phyloP scores from a whole-genome alignment of 1,140 invertebrate genomes.

The Drosophila sulfurigaster region DNA sequence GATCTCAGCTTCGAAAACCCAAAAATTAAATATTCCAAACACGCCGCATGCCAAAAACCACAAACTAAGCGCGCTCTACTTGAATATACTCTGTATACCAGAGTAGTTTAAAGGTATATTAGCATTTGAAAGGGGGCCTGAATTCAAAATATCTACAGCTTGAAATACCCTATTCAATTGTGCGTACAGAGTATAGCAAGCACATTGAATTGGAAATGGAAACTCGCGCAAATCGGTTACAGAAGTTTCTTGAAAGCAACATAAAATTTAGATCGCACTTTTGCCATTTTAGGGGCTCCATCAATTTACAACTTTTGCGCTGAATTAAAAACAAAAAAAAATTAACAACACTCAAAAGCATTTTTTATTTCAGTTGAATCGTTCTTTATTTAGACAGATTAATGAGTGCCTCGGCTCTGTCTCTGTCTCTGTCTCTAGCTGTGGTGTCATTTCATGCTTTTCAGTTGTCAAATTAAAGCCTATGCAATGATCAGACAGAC shows the following conservation, averaged over 20 bases:
- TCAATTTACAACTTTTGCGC: slow-evolving; percentile 80
- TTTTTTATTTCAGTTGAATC: slow-evolving; percentile 30
- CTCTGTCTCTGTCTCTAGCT: slow-evolving; percentile 24
- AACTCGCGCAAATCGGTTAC: slow-evolving; percentile 52
- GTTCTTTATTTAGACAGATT: slow-evolving; percentile 78
- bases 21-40: slow-evolving; percentile 73
- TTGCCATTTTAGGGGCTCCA: slow-evolving; percentile 67
- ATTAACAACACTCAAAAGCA: slow-evolving; percentile 31
- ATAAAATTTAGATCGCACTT: slow-evolving; percentile 71
- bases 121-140: background rate
- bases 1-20: slow-evolving; percentile 60
- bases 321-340: slow-evolving; percentile 3
- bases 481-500: slow-evolving; percentile 42
- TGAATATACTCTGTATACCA: slow-evolving; percentile 5
- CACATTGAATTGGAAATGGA: slow-evolving; percentile 54
- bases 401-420: slow-evolving; percentile 57
- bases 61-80: background rate
- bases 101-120: background rate
- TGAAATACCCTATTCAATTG: background rate
- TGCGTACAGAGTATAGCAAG: background rate
- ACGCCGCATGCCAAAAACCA: slow-evolving; percentile 62
- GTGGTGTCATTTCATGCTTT: slow-evolving; percentile 72
- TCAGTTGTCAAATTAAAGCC: slow-evolving; percentile 80
- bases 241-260: slow-evolving; percentile 55
- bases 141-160: background rate